Evolutionary conservation across 2,797 vertebrate genomes (phyloP).

Genomic region (Thaleichthys pacificus): DNA sequence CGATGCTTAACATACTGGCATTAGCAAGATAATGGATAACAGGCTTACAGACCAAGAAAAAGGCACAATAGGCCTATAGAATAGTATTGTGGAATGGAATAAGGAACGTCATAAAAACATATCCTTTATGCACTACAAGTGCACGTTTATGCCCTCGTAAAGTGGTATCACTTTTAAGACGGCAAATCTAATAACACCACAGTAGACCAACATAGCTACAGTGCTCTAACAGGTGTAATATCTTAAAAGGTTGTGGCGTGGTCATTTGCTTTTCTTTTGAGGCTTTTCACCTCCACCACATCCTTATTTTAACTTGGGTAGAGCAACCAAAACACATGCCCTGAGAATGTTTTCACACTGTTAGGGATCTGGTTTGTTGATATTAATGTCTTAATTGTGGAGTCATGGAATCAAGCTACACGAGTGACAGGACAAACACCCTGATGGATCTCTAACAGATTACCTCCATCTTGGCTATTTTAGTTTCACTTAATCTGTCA

Average conservation of each 20-base stretch:
- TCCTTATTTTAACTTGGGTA: background rate
- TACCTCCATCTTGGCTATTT: constrained; percentile 45
- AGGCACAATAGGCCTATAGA: constrained; percentile 30
- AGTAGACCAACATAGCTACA: no score
- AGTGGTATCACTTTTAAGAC: background rate
- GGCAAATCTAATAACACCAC: no score
- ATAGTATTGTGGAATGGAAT: constrained; percentile 13
- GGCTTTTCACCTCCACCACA: no score
- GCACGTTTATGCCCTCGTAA: background rate
- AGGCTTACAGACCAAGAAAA: constrained; percentile 43
- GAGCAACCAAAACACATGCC: no score
- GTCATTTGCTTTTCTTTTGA: no score
- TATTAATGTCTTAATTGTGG: constrained; percentile 2
- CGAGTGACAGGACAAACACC: constrained; percentile 24
- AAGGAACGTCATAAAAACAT: constrained; percentile 14
- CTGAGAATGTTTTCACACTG: background rate
- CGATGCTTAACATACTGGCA: constrained; percentile 57
- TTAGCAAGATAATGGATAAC: constrained; percentile 44
- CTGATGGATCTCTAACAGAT: constrained; percentile 29
- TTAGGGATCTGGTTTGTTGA: constrained; percentile 2
- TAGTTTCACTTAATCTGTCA: constrained; percentile 41
- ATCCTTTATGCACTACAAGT: background rate
- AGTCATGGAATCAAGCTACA: constrained; percentile 19
- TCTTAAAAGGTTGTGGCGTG: no score
- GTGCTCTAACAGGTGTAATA: no score